A percentile compares a stretch with the other conserved stretches of the same genome.
These are phyloP conservation scores for Elymnias hypermnestra DNA, from an alignment of 1,140 invertebrate genomes.

Conservation along the genomic window DNA sequence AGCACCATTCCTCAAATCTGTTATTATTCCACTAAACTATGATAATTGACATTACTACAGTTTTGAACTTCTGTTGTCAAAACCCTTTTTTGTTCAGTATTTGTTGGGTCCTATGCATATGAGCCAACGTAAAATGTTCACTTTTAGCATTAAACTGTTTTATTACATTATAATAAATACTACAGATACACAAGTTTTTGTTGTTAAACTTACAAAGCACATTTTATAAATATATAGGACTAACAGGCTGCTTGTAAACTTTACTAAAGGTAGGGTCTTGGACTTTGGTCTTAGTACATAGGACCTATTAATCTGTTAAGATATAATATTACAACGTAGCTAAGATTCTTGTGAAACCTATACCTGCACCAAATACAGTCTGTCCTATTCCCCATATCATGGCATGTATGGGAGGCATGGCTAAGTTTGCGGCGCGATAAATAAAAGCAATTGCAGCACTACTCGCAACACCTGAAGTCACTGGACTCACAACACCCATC, in stretches of 20 bases:
- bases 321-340: constrained; percentile 86
- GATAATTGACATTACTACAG: constrained; percentile 58
- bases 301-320: constrained; percentile 4
- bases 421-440: constrained; percentile 90
- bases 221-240: too few species aligned
- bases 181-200: too few species aligned
- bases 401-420: constrained; percentile 93
- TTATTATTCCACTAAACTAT: constrained; percentile 35
- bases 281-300: too few species aligned
- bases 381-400: constrained; percentile 95
- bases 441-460: constrained; percentile 96
- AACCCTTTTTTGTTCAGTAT: too few species aligned
- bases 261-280: too few species aligned
- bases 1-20: constrained; percentile 21
- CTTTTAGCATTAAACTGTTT: too few species aligned
- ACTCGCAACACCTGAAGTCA: constrained; percentile 91
- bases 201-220: too few species aligned
- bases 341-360: constrained; percentile 94
- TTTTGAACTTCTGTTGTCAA: constrained; percentile 23
- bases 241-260: too few species aligned
- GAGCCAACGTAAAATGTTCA: too few species aligned
- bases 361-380: constrained; percentile 89
- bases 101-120: too few species aligned
- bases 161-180: too few species aligned
- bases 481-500: constrained; percentile 90